Percentiles rank a stretch among this genome's conserved stretches.
Conservation (phyloP, 2,797 vertebrate genomes). For the Lates japonicus region DNA sequence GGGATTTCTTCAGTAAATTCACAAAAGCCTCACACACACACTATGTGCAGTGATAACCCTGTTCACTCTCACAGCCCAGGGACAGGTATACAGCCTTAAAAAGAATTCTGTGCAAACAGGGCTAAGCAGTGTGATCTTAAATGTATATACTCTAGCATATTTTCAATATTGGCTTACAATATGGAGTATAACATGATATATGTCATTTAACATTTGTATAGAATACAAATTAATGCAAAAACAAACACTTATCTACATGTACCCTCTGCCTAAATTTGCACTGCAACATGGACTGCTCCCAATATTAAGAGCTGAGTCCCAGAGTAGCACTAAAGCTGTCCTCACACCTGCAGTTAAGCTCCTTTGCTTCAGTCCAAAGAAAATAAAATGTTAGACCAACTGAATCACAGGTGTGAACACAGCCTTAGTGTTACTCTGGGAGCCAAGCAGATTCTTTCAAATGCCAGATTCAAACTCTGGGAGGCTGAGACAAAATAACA, state of each 20-base stretch:
- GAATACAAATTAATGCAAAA: background rate
- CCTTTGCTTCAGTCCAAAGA: background rate
- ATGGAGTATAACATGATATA: background rate
- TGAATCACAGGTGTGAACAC: constrained; percentile 4
- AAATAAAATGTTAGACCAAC: background rate
- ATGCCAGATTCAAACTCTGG: background rate
- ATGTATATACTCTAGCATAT: background rate
- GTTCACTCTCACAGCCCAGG: constrained; percentile 32
- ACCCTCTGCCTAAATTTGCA: background rate
- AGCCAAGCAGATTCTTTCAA: background rate
- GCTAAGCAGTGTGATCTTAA: background rate
- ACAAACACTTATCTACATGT: background rate
- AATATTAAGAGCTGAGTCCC: background rate
- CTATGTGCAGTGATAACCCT: constrained; percentile 42
- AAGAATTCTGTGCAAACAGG: constrained; percentile 7
- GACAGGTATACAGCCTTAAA: constrained; percentile 21
- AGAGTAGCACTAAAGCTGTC: background rate
- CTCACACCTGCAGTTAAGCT: background rate
- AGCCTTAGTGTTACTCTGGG: background rate
- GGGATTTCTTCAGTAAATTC: constrained; percentile 63
- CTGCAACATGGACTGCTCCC: background rate
- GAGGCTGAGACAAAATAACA: background rate
- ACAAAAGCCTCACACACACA: constrained; percentile 46
- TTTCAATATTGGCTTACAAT: background rate
- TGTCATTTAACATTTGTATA: background rate